Conservation (phyloP, 2,113 vertebrate species). For the Excalfactoria chinensis region DNA sequence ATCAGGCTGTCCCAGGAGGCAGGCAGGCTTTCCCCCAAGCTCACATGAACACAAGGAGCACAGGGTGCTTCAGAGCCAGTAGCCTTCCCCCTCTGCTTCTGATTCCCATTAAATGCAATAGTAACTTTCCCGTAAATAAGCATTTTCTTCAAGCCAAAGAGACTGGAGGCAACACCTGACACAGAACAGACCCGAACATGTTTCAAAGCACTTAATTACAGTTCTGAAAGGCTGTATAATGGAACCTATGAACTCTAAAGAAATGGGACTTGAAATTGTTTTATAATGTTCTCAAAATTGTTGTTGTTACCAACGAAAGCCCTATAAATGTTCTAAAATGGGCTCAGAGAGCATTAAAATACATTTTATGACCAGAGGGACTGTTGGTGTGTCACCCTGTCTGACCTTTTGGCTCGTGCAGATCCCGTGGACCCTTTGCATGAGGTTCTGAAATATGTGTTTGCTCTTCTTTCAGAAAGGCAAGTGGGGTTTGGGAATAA, state of each 20-base stretch:
- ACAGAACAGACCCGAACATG: not conserved
- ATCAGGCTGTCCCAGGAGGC: not conserved
- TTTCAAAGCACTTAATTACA: not conserved
- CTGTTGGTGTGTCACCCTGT: not conserved
- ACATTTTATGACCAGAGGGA: not conserved
- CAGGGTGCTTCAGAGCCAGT: not conserved
- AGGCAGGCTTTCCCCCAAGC: not conserved
- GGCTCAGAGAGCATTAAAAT: not conserved
- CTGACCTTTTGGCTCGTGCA: not conserved
- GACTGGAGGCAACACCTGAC: conserved; percentile 2
- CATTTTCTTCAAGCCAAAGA: conserved; percentile 1
- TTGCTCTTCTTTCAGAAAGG: not conserved
- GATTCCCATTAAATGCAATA: conserved; percentile 4
- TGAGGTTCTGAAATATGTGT: not conserved
- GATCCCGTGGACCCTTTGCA: not conserved
- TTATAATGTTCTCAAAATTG: not conserved
- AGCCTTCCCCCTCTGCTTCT: not conserved
- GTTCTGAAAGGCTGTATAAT: not conserved
- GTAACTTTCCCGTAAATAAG: conserved; percentile 5
- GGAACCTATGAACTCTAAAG: not conserved
- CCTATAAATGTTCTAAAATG: not conserved
- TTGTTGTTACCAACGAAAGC: not conserved
- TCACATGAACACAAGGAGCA: not conserved
- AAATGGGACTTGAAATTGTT: not conserved
- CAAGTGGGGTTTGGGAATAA: not conserved